phyloP scores from a whole-genome alignment of 2,113 vertebrate species.

The Xiphophorus couchianus region DNA sequence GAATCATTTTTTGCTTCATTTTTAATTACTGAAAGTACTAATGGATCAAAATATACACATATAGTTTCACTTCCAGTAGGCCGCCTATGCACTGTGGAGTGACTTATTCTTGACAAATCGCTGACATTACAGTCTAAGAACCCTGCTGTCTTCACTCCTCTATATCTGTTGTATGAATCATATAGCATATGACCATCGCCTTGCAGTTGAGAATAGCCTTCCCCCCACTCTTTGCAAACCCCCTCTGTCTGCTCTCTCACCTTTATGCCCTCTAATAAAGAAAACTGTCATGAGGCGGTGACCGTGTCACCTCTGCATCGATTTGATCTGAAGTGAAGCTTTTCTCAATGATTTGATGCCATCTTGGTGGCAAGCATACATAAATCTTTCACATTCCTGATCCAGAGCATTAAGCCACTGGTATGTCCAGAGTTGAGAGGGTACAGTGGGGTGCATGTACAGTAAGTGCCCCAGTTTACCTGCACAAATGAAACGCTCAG shows the following conservation, averaged over 20 bases:
- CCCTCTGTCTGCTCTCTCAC: constrained; percentile 50
- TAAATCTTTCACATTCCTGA: constrained; percentile 51
- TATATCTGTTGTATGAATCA: constrained; percentile 53
- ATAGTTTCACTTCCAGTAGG: background rate
- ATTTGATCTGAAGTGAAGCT: constrained; percentile 51
- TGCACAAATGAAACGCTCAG: too few relatives aligned
- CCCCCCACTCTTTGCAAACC: constrained; percentile 28
- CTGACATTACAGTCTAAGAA: background rate
- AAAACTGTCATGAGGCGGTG: constrained; percentile 59
- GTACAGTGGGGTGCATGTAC: too few relatives aligned
- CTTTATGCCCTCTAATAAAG: constrained; percentile 66
- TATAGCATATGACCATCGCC: constrained; percentile 39
- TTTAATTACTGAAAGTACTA: background rate
- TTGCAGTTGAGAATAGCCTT: constrained; percentile 60
- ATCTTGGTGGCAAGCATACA: background rate
- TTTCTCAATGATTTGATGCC: constrained; percentile 51
- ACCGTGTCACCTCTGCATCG: constrained; percentile 44
- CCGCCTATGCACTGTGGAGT: background rate
- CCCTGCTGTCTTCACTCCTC: constrained; percentile 15
- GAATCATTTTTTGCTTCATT: background rate
- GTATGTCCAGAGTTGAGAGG: background rate
- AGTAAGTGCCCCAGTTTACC: too few relatives aligned
- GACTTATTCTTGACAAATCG: background rate
- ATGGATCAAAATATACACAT: background rate
- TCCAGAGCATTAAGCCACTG: constrained; percentile 6